phyloP scores from a whole-genome alignment of 2,113 vertebrate genomes.

The Sphaerodactylus townsendi region DNA sequence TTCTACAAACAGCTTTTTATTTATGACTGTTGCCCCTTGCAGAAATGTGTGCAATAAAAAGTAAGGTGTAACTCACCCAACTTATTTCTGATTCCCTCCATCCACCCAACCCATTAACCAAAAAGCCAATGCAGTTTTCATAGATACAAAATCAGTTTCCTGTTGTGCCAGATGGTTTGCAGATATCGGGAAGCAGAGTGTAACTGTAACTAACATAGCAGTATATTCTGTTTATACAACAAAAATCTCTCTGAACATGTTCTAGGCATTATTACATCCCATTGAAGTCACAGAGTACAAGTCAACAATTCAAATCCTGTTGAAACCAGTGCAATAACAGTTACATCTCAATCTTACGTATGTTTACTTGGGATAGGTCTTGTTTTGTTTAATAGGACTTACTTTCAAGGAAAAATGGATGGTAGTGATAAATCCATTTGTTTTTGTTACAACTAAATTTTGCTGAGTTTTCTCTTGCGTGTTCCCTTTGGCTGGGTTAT shows the following conservation, averaged over 20 bases:
- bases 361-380: not conserved
- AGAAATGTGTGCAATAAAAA: not conserved
- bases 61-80: not conserved
- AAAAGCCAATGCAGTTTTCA: not conserved
- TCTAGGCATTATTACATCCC: too few species aligned
- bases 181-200: not conserved
- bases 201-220: not conserved
- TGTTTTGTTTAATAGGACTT: not conserved
- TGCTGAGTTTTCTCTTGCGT: not conserved
- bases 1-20: not conserved
- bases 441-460: not conserved
- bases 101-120: not conserved
- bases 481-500: not conserved
- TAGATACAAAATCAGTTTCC: not conserved
- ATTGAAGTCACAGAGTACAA: too few species aligned
- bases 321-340: not conserved
- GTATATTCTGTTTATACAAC: not conserved
- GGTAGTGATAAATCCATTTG: not conserved
- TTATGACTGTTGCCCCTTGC: not conserved
- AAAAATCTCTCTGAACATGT: not conserved
- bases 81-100: not conserved
- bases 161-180: not conserved
- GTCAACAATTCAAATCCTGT: not conserved
- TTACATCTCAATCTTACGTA: not conserved
- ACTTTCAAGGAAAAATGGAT: not conserved